Evolutionary conservation across 2,888 invertebrate genomes (phyloP).

Genomic region (Ophion slaviceki): DNA sequence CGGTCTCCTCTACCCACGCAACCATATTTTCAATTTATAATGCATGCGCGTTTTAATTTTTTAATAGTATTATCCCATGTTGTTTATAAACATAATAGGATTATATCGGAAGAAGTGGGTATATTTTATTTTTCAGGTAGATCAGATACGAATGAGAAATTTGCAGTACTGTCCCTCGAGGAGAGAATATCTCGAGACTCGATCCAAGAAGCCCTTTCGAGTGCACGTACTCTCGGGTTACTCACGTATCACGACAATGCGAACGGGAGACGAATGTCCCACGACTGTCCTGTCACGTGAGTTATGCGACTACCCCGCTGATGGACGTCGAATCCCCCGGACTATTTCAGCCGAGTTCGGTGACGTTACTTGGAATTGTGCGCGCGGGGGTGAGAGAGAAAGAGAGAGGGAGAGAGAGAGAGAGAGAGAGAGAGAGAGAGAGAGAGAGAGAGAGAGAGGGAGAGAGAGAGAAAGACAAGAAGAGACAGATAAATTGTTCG

Average conservation of each 20-base stretch:
- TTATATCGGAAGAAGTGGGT: background rate
- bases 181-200: constrained; percentile 53
- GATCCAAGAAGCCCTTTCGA: constrained; percentile 43
- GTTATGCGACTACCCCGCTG: constrained; percentile 65
- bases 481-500: constrained; percentile 36
- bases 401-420: constrained; percentile 20
- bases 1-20: background rate
- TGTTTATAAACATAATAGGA: background rate
- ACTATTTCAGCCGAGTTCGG: constrained; percentile 64
- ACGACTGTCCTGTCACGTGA: constrained; percentile 66
- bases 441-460: constrained; percentile 14
- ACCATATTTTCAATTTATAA: background rate
- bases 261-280: constrained; percentile 66
- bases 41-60: background rate
- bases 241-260: constrained; percentile 64
- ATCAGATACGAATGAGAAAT: constrained; percentile 51
- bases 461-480: constrained; percentile 17
- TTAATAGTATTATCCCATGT: background rate
- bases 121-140: constrained; percentile 23
- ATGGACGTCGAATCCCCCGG: constrained; percentile 64
- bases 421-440: background rate
- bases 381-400: constrained; percentile 39
- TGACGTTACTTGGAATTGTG: constrained; percentile 62
- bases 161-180: constrained; percentile 43
- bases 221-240: constrained; percentile 42